A percentile compares a stretch with the other conserved stretches of the same genome.
Conservation (phyloP, 2,113 vertebrate genomes). For the Myrmophylax atrothorax region DNA sequence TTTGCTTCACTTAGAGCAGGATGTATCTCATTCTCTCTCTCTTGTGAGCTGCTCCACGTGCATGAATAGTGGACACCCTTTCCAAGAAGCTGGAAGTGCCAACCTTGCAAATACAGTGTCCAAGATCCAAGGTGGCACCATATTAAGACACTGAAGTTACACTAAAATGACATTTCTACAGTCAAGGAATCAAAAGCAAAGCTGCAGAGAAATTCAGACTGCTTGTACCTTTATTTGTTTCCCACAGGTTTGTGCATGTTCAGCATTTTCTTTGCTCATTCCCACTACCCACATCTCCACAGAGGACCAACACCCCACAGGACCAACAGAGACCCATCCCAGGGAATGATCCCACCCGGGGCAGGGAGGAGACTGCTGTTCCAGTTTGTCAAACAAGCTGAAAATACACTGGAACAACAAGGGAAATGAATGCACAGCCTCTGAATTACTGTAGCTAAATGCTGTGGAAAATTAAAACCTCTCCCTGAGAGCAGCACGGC, state of each 20-base stretch:
- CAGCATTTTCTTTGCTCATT: background rate
- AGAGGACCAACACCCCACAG: background rate
- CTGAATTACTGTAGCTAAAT: background rate
- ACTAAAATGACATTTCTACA: background rate
- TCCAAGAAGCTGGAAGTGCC: background rate
- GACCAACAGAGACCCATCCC: background rate
- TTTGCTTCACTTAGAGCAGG: background rate
- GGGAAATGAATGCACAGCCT: background rate
- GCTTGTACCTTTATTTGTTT: background rate
- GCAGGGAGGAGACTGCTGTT: background rate
- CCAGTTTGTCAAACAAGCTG: background rate
- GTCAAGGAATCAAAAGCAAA: background rate
- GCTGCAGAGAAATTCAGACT: background rate
- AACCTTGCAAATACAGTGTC: background rate
- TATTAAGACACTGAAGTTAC: background rate
- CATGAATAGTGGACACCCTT: background rate
- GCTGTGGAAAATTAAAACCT: background rate
- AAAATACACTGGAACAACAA: background rate
- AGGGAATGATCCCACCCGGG: background rate
- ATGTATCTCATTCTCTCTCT: background rate
- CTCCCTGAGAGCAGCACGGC: background rate
- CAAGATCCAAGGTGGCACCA: background rate
- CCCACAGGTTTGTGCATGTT: background rate
- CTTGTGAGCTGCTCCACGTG: background rate
- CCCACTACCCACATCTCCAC: background rate